Evolutionary conservation across 1,140 invertebrate species (phyloP), one percentile per base, ranked within the genome.

Genomic region (Apocrypta bakeri): DNA sequence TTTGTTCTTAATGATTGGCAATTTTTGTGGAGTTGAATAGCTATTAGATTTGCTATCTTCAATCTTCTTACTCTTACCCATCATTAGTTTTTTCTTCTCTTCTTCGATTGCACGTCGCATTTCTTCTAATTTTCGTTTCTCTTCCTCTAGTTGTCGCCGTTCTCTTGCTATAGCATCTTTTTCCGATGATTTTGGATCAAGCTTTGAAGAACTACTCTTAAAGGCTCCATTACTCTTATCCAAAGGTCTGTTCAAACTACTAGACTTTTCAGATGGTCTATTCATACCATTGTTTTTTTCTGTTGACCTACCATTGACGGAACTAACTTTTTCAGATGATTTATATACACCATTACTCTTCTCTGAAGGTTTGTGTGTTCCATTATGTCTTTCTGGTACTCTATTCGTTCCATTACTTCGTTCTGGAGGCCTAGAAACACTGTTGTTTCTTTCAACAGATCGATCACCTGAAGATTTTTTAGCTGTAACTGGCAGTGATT

Each of bases 51-150:
- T 84, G 2, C 24, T 14, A 2, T 89, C 85, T 8, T 87, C 87
- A 7, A 77, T 37, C 69, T 76, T 72, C 73, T 88, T 88, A 33
- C 1, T 86, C 82, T 88, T 88, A 37, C 31, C 84, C 27, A 64
- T 83, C 11, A 31, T 11, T 9, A 93, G 85, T 89, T 88, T 92
- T 87, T 87, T 92, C 87, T 89, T 94, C 84, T 93, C 92, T 87
- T 89, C 90, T 87, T 88, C 90, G 31, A 91, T 92, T 89, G 80
- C 92, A 85, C 89, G 92, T 87, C 87, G 89, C 89, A 91, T 92
- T 87, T 88, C 93, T 84, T 91, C 93, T 82, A 89, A 83, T 80
- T 88, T 89, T 78, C 81, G 93, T 86, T 86, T 93, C 85, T 91
- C 93, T 83, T 85, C 87, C 86, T 90, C 92, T 64, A 89, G 86